phyloP scores from a whole-genome alignment of 2,113 vertebrate genomes.

The Nycticebus coucang region DNA sequence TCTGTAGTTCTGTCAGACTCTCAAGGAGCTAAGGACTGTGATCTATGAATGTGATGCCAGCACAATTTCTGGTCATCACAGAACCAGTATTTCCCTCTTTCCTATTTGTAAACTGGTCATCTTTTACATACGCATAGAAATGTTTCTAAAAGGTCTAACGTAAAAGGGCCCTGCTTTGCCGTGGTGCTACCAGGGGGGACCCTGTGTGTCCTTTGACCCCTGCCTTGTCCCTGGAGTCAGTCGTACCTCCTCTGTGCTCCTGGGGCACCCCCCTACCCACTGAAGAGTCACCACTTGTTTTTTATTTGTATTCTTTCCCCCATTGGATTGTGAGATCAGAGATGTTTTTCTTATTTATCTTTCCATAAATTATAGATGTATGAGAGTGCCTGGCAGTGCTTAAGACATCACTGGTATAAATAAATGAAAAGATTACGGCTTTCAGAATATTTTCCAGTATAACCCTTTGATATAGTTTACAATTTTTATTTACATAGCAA shows the following conservation, averaged over 20 bases:
- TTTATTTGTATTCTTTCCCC: slow-evolving; percentile 14
- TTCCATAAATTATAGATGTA: slow-evolving; percentile 24
- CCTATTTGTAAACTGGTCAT: background rate
- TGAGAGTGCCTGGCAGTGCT: background rate
- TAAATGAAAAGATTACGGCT: slow-evolving; percentile 2
- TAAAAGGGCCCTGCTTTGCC: background rate
- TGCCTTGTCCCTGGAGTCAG: background rate
- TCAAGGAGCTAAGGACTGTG: background rate
- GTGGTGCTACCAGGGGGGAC: background rate
- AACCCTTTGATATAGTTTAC: background rate
- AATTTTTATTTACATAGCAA: slow-evolving; percentile 42
- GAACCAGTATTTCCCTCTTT: background rate
- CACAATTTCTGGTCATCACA: background rate
- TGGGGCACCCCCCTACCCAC: background rate
- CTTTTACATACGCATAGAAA: background rate
- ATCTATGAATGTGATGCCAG: background rate
- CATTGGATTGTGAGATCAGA: background rate
- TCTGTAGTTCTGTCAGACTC: background rate
- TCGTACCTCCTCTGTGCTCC: background rate
- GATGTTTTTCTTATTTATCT: background rate
- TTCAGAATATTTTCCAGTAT: background rate
- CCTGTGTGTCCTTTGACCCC: no score
- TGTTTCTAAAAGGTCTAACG: background rate
- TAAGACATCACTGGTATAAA: background rate
- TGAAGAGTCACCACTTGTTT: background rate